phyloP scores from a whole-genome alignment of 2,797 vertebrate species.

The Pseudochaenichthys georgianus region DNA sequence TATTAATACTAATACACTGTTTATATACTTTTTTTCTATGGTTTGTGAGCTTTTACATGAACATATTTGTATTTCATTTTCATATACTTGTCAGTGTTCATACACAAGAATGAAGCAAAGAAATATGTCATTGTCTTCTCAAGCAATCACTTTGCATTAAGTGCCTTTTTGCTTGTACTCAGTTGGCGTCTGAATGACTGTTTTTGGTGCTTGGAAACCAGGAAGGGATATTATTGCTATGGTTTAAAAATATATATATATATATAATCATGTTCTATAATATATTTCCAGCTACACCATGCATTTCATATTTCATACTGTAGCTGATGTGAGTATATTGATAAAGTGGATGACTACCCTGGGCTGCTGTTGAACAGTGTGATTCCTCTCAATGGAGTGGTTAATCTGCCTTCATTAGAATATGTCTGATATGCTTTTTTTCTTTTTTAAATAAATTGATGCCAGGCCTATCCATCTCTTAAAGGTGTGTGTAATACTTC shows the following conservation, averaged over 20 bases:
- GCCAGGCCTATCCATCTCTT: conserved; percentile 15
- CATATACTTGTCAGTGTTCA: conserved; percentile 49
- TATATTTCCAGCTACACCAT: conserved; percentile 31
- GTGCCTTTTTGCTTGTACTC: conserved; percentile 82
- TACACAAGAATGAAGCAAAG: conserved; percentile 59
- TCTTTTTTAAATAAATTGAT: conserved; percentile 42
- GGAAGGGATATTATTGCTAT: conserved; percentile 25
- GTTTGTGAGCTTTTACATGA: conserved; percentile 57
- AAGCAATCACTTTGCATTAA: conserved; percentile 70
- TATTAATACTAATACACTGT: conserved; percentile 70
- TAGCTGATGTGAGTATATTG: conserved; percentile 35
- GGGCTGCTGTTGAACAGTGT: conserved; percentile 45
- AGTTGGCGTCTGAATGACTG: conserved; percentile 39
- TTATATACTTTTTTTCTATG: conserved; percentile 66
- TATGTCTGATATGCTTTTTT: conserved; percentile 12
- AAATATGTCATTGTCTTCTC: conserved; percentile 50
- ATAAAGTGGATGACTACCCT: conserved; percentile 27
- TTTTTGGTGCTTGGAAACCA: conserved; percentile 49
- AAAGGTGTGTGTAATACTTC: conserved; percentile 13
- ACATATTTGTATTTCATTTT: conserved; percentile 61
- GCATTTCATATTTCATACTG: conserved; percentile 43
- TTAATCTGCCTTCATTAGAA: conserved; percentile 41
- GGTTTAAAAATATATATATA: conserved; percentile 35
- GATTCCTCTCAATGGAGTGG: conserved; percentile 25
- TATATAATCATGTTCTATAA: conserved; percentile 41